These are phyloP conservation scores for Semotilus atromaculatus DNA, from an alignment of 2,797 vertebrate genomes.

Conservation along the genomic window DNA sequence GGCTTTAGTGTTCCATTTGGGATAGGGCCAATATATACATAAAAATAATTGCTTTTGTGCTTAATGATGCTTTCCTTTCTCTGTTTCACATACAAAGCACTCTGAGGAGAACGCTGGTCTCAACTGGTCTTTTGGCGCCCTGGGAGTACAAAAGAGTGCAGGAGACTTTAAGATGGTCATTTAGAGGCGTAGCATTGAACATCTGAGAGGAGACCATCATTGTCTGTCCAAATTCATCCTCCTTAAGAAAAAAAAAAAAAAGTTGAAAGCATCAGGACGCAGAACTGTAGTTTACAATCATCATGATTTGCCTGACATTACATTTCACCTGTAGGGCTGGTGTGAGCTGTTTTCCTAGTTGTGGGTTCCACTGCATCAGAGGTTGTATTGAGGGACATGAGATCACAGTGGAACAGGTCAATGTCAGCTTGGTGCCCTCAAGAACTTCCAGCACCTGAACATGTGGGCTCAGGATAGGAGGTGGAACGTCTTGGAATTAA, in stretches of 20 bases:
- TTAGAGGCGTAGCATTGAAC: conserved; percentile 5
- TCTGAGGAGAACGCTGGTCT: conserved; percentile 9
- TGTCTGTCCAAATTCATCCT: conserved; percentile 12
- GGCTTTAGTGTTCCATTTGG: too few relatives aligned
- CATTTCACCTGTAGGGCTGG: not conserved
- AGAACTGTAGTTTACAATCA: not conserved
- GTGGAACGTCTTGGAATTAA: not conserved
- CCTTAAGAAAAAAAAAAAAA: not conserved
- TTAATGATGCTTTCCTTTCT: not conserved
- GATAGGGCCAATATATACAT: not conserved
- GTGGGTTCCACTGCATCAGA: conserved; percentile 3
- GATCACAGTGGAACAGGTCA: conserved; percentile 14
- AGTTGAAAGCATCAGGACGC: not conserved
- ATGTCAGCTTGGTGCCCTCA: conserved; percentile 21
- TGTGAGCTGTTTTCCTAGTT: not conserved
- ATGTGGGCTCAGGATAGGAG: not conserved
- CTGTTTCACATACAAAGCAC: conserved; percentile 34
- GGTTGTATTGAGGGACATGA: conserved; percentile 15
- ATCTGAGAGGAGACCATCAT: conserved; percentile 32
- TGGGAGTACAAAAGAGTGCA: conserved; percentile 24
- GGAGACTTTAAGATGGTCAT: conserved; percentile 7
- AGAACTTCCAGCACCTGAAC: not conserved
- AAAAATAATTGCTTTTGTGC: not conserved
- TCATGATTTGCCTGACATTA: not conserved
- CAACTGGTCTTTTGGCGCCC: too few relatives aligned